These are phyloP conservation scores for Drosophila flavopinicola DNA, from an alignment of 2,888 invertebrate genomes.

Conservation along the genomic window DNA sequence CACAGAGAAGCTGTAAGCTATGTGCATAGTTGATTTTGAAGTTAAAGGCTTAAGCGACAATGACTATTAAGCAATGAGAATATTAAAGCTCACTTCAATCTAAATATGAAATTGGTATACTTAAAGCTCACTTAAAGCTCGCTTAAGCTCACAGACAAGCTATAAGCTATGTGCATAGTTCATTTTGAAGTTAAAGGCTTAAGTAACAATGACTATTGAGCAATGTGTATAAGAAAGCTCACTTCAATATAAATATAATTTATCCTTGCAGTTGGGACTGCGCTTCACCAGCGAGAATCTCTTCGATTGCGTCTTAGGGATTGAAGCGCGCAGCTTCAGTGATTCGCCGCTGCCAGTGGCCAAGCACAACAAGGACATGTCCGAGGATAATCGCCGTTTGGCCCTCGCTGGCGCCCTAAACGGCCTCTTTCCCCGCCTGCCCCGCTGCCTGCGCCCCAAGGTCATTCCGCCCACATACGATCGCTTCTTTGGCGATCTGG, in stretches of 20 bases:
- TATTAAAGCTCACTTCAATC: background rate
- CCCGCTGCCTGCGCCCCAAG: conserved; percentile 66
- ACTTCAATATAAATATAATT: background rate
- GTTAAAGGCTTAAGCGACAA: background rate
- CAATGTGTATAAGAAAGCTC: too few species aligned
- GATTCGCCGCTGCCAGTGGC: conserved; percentile 75
- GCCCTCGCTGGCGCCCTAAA: conserved; percentile 69
- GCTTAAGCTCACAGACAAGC: background rate
- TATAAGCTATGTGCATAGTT: background rate
- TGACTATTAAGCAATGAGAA: too few species aligned
- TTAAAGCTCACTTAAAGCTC: background rate
- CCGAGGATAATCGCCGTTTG: conserved; percentile 74
- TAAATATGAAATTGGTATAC: too few species aligned
- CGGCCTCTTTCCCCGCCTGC: conserved; percentile 77
- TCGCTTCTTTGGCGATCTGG: conserved; percentile 72
- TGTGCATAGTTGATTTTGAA: background rate
- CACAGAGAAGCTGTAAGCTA: background rate
- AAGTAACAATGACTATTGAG: too few species aligned
- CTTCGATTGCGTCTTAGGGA: conserved; percentile 84
- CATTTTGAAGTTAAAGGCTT: background rate
- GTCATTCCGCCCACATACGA: conserved; percentile 87
- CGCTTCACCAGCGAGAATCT: conserved; percentile 85
- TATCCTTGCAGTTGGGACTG: conserved; percentile 68
- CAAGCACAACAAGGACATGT: conserved; percentile 78
- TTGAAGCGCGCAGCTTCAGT: conserved; percentile 84